Evolutionary conservation across 2,113 vertebrate species (phyloP), one percentile per base, ranked within the genome.

Genomic region (Carassius auratus): DNA sequence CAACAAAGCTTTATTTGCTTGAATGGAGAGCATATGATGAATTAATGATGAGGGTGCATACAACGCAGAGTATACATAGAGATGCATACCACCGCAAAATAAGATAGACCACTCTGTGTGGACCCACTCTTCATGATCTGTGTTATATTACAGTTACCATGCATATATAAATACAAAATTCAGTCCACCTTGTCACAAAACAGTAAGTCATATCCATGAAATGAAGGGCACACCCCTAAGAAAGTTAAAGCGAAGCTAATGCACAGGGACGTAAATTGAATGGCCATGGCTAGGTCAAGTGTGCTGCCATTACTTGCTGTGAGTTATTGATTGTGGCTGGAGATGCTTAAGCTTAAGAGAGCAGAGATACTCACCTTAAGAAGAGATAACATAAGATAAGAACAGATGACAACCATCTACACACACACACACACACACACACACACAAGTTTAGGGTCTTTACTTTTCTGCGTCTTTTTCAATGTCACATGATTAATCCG

Each of bases 201-300:
- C 59, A 57, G 12, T 50, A 17, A 76, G 59, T 45, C 76, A 19
- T 10, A 21, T 55, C 3, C 71, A 76, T 64, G 15, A 64, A 76
- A 23, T 19, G 4, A 62, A 48, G 26, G 42, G 52, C 55, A 66
- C 80, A 38, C 26, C 12, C 45, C 50, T 45, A 55, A 75, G 78
- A 50, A 80, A 59, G 38, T 76, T 36, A 55, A 2, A 74, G 17
- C 23, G 59, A 85, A 71, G 84, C 26, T 83, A 84, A 76, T 81
- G 84, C 73, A 83, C 81, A 66, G 77, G 84, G 82, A 89, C 14
- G 62, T 84, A 89, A 89, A 89, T 86, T 90, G 88, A 89, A 89
- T 74, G 78, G 82, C 52, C 71, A 66, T 79, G 52, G 85, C 74
- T 83, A 80, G 88, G 81, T 89, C 83, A 88, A 87, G 88, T 88